Evolutionary conservation across 1,140 invertebrate genomes (phyloP).

Genomic region (Drosophila nikananu): DNA sequence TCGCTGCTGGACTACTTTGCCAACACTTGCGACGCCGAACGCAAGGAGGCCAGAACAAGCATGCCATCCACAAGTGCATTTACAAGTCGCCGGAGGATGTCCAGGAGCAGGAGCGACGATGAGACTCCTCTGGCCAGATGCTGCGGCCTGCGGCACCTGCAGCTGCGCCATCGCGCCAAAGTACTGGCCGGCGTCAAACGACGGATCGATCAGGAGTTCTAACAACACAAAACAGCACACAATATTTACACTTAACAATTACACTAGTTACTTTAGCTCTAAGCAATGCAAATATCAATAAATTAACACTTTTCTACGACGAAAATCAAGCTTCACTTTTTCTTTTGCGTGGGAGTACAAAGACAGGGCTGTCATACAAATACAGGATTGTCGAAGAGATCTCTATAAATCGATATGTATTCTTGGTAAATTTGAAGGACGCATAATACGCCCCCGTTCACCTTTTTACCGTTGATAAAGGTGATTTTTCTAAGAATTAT

Average conservation of each 20-base stretch:
- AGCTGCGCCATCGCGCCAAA: constrained; percentile 35
- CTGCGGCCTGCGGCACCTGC: constrained; percentile 23
- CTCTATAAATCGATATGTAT: no score
- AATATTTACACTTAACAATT: not conserved
- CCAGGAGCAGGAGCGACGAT: not conserved
- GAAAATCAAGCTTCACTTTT: not conserved
- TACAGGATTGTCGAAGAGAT: no score
- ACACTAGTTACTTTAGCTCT: not conserved
- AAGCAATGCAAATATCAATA: not conserved
- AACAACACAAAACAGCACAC: not conserved
- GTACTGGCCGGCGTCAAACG: constrained; percentile 47
- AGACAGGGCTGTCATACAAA: no score
- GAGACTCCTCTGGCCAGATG: constrained; percentile 48
- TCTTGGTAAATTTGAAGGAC: no score
- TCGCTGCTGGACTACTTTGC: constrained; percentile 41
- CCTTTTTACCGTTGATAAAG: no score
- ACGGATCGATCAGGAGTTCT: constrained; percentile 58
- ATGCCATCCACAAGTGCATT: no score
- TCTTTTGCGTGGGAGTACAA: not conserved
- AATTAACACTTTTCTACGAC: not conserved
- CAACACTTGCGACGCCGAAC: constrained; percentile 11
- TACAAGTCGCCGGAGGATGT: not conserved
- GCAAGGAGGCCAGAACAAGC: not conserved
- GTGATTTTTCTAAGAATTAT: no score
- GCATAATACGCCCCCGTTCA: no score